Evolutionary conservation across 2,113 vertebrate species (phyloP), one percentile per base, ranked within the genome.

Genomic region (Erythrolamprus reginae): DNA sequence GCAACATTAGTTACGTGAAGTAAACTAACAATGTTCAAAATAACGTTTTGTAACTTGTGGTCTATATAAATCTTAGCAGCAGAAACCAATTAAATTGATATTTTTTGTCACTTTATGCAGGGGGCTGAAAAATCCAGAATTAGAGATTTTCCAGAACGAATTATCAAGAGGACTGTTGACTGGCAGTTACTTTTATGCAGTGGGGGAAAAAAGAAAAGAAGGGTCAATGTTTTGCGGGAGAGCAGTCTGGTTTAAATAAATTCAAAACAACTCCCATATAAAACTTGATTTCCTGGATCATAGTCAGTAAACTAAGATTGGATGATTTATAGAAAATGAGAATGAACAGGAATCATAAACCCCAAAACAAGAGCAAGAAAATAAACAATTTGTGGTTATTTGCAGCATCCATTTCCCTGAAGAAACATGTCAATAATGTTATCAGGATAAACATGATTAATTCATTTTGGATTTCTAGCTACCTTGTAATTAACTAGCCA

Each of bases 401-500:
- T 91, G n/a, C 86, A 45, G 58, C 53, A 88, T 51, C 90, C 42
- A 88, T 58, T 61, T 26, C n/a, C 33, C 48, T 84, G 45, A 7
- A 51, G 24, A 88, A 51, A 48, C 61, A 88, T 3, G 0, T 19
- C 47, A 15, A 10, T 82, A 89, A 48, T 48, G 89, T 3, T 86
- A 87, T 90, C 26, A 19, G 47, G 3, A 88, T 82, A 82, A 92
- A 91, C 55, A 91, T 84, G n/a, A n/a, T 88, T 91, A 91, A 95
- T 95, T 38, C 82, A 90, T 87, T 91, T 38, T 10, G 1, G 28
- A 93, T 55, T 91, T 93, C 42, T 50, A 95, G 8, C 77, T 92
- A 93, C 94, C 92, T 94, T 89, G 53, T 88, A 91, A 95, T 92
- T 94, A 94, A 42, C 83, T 45, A 86, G 86, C 91, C 92, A 88